phyloP scores from a whole-genome alignment of 2,797 vertebrate genomes.

The Amblyopsis hoosieri region DNA sequence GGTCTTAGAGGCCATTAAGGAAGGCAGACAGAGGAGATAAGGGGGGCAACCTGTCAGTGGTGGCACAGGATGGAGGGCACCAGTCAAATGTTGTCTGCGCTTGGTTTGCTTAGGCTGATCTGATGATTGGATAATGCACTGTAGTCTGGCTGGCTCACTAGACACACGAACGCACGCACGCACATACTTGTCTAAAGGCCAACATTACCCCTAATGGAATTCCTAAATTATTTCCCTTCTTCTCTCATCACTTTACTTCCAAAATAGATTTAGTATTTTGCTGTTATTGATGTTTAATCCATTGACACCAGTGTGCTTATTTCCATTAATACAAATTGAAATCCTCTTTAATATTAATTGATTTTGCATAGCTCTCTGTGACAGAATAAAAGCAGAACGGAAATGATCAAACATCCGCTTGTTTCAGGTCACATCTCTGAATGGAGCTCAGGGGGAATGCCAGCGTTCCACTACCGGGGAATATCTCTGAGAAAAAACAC shows the following conservation, averaged over 20 bases:
- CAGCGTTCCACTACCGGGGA: conserved; percentile 52
- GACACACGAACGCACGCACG: neutral
- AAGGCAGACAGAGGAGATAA: conserved; percentile 75
- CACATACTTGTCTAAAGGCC: conserved; percentile 21
- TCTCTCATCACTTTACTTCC: conserved; percentile 74
- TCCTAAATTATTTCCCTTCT: conserved; percentile 68
- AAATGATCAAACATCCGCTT: conserved; percentile 77
- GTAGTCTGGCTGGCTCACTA: too few relatives aligned
- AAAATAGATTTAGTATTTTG: conserved; percentile 75
- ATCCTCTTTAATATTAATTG: conserved; percentile 77
- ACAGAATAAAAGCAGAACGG: conserved; percentile 79
- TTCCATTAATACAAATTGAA: conserved; percentile 74
- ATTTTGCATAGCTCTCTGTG: conserved; percentile 70
- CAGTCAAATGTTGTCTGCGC: conserved; percentile 70
- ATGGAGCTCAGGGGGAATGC: conserved; percentile 45
- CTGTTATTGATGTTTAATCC: conserved; percentile 78
- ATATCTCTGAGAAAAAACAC: conserved; percentile 62
- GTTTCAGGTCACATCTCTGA: conserved; percentile 79
- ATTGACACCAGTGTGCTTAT: conserved; percentile 66
- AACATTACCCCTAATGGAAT: conserved; percentile 46
- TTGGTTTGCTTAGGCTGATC: conserved; percentile 44
- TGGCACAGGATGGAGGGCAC: conserved; percentile 63
- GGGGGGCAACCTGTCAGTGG: conserved; percentile 67
- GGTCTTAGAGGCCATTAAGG: conserved; percentile 48
- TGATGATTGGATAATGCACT: too few relatives aligned